A percentile compares a stretch with the other conserved stretches of the same genome.
phyloP scores from a whole-genome alignment of 2,888 invertebrate genomes.

The Acleris cristana region DNA sequence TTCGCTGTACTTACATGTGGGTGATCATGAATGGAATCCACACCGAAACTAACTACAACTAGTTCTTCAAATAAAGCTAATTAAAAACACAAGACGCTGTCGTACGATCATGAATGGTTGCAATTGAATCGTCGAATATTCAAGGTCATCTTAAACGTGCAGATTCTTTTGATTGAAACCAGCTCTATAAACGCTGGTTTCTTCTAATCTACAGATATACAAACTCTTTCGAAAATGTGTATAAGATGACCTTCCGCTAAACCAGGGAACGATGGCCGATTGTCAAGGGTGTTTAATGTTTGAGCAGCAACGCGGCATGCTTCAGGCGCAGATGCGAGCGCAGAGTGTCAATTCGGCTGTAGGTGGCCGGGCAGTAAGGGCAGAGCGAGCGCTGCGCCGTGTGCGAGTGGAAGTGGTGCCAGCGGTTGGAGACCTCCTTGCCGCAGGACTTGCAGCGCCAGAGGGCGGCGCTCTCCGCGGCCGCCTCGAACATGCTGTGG shows the following conservation, averaged over 20 bases:
- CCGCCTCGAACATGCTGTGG: conserved; percentile 92
- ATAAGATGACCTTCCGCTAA: too few relatives aligned
- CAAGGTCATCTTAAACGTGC: background rate
- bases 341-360: conserved; percentile 94
- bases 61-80: too few relatives aligned
- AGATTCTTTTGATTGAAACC: background rate
- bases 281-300: conserved; percentile 58
- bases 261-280: too few relatives aligned
- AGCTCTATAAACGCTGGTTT: too few relatives aligned
- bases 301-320: conserved; percentile 84
- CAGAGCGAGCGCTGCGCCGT: conserved; percentile 91
- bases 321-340: conserved; percentile 92
- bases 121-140: too few relatives aligned
- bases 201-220: too few relatives aligned
- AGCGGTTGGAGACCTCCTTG: conserved; percentile 93
- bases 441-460: conserved; percentile 93
- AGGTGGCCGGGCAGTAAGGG: conserved; percentile 93
- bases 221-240: too few relatives aligned
- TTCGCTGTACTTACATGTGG: too few relatives aligned
- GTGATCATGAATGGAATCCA: too few relatives aligned
- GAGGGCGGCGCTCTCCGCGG: conserved; percentile 87
- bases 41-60: too few relatives aligned
- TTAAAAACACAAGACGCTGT: too few relatives aligned
- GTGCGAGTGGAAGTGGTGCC: conserved; percentile 95
- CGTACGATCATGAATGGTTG: too few relatives aligned